Base-by-base conservation (phyloP, 2,113 vertebrate species). In the Stegastes partitus region DNA sequence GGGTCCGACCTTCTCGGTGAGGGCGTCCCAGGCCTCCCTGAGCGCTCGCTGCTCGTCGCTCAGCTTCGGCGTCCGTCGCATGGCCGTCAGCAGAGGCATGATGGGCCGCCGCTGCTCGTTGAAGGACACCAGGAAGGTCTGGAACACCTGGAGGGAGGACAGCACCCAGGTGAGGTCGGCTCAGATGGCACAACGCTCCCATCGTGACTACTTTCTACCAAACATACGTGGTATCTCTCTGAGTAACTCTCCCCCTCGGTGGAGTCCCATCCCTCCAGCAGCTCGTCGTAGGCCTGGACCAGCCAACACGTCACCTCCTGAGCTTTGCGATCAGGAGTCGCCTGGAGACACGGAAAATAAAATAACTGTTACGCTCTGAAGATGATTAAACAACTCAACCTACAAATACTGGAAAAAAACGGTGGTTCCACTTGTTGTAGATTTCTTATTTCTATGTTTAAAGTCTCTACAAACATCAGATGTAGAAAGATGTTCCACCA, bases 71-170 rank as follows among this genome's bases (percentile, higher is more conserved):
- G 62, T 89, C 44, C 90, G 91, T 84, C 87, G 93, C 93, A 94
- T 95, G 1, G 92, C 89, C 0, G 94, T 93, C 75, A 98, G 64
- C 25, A 96, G 23, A 0, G 96, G 95, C 93, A 96, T 81, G 83
- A 97, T 96, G 8, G 91, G 61, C 0, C 90, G 92, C 11, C 97
- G 96, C 80, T 93, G 96, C 89, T 96, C 95, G 16, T 94, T 95
- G 82, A 99, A 96, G 14, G 94, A 95, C 76, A 96, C 95, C 92
- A 96, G 81, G 53, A 98, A 99, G 14, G 96, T 96, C 42, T 97
- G 94, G 85, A 97, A 96, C 39, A 95, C 96, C 98, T 99, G 89
- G 3, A 31, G 15, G 22, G 26, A 2, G 28, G 12, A 64, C 18
- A 50, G 9, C 3, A 25, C 4, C 18, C 2, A 15, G 25, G 18